phyloP scores from a whole-genome alignment of 2,113 vertebrate species.

The Motacilla alba region DNA sequence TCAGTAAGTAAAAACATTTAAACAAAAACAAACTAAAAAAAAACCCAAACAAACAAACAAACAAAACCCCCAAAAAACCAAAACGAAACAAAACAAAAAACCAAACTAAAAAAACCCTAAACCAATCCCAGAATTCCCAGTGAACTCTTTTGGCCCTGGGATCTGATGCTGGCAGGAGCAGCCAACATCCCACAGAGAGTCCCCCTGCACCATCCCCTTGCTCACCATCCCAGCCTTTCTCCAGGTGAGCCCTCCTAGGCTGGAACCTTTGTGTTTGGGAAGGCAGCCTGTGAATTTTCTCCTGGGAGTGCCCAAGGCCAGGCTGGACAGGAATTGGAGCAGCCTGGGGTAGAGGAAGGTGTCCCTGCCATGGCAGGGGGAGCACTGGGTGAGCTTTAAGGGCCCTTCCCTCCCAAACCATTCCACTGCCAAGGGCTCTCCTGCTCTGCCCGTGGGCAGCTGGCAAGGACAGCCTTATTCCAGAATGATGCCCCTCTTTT shows the following conservation, averaged over 20 bases:
- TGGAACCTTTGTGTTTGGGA: not conserved
- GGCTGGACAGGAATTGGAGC: not conserved
- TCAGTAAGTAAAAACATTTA: not conserved
- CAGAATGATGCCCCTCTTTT: not conserved
- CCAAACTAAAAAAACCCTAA: too few species aligned
- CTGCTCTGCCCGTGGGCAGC: not conserved
- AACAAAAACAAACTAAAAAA: too few species aligned
- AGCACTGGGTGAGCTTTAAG: not conserved
- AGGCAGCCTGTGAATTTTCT: not conserved
- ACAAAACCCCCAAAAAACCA: too few species aligned
- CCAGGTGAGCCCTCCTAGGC: not conserved
- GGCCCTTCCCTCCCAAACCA: not conserved
- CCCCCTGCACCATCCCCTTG: too few species aligned
- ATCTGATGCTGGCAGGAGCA: not conserved
- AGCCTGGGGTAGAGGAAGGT: fast-evolving
- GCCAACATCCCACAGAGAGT: not conserved
- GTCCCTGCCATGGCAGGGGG: not conserved
- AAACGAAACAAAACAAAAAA: too few species aligned
- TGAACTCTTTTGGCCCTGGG: not conserved
- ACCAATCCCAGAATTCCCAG: not conserved
- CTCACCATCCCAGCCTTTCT: not conserved
- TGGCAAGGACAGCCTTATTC: not conserved
- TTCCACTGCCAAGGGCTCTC: not conserved
- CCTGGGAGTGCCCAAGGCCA: not conserved
- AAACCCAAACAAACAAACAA: too few species aligned